Evolutionary conservation across 2,113 vertebrate genomes (phyloP), one percentile per base, ranked within the genome.

Genomic region (Lampris incognitus): DNA sequence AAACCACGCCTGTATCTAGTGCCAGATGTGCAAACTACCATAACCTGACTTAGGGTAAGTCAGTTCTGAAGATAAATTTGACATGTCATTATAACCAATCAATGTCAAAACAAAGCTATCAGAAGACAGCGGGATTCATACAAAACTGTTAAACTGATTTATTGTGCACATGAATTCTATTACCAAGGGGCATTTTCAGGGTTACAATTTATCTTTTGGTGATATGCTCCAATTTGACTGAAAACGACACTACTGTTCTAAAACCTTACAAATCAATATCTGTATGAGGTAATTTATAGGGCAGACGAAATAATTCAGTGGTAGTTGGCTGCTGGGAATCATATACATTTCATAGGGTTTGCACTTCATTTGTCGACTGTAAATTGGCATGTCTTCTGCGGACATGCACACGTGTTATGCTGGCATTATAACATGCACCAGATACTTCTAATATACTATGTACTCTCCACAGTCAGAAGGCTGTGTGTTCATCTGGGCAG

Each of bases 401-500:
- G 66, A 77, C 63, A 61, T 64, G 52, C 65, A 39, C 72, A 85
- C 50, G 85, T 81, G 84, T 71, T 24, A 81, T 61, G 74, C 64
- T 80, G 70, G 74, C 74, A 86, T 79, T 83, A 55, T 65, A 74
- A 39, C 57, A 62, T 41, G 40, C 87, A 74, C 71, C 42, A 69
- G 76, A 80, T 79, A 55, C 68, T 73, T 85, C 58, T 55, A 39
- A 60, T 70, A 66, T 79, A 24, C 24, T 24, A 69, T 57, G 78
- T 50, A 73, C 64, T 67, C 54, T 67, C 62, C 85, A 84, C 81
- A 78, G 70, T 55, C 55, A 7, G 74, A 66, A 42, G 9, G 44
- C 36, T 2, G n/a, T 61, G 0, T 6, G 68, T 58, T 82, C 87
- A 87, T 89, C 84, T 91, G 78, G 88, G 63, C 84, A 88, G 84